phyloP scores from a whole-genome alignment of 1,140 invertebrate species.

The Lepidurus arcticus region DNA sequence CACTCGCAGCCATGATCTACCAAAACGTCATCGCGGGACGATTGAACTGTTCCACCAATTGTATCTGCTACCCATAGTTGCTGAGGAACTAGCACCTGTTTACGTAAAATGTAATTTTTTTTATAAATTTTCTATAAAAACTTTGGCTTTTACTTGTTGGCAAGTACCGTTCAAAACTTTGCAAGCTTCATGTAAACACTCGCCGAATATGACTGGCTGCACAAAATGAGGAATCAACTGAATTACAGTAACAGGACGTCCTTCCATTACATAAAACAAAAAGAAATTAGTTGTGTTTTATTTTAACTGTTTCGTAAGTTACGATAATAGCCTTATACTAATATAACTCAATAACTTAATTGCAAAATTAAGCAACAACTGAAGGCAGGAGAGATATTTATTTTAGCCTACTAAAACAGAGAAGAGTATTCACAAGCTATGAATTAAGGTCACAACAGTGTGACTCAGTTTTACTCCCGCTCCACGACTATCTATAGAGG shows the following conservation, averaged over 20 bases:
- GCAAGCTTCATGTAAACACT: background rate
- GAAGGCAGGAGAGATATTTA: too few relatives aligned
- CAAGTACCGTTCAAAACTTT: background rate
- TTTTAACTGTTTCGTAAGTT: background rate
- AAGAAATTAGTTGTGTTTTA: background rate
- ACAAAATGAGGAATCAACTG: background rate
- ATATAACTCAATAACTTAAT: too few relatives aligned
- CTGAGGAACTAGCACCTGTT: background rate
- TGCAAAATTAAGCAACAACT: too few relatives aligned
- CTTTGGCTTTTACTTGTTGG: background rate
- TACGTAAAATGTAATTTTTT: background rate
- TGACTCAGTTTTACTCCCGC: too few relatives aligned
- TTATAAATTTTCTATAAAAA: background rate
- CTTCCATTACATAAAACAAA: background rate
- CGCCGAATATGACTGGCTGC: background rate
- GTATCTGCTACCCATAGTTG: background rate
- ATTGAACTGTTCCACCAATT: background rate
- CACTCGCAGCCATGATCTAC: conserved; percentile 4
- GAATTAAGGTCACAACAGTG: background rate
- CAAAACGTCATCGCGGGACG: background rate
- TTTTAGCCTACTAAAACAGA: too few relatives aligned
- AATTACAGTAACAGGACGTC: background rate
- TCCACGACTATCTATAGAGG: too few relatives aligned
- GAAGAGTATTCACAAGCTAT: background rate
- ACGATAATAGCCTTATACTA: too few relatives aligned